These are phyloP conservation scores for Chamaedrilus cognettii DNA, from an alignment of 2,888 invertebrate species.

Conservation along the genomic window DNA sequence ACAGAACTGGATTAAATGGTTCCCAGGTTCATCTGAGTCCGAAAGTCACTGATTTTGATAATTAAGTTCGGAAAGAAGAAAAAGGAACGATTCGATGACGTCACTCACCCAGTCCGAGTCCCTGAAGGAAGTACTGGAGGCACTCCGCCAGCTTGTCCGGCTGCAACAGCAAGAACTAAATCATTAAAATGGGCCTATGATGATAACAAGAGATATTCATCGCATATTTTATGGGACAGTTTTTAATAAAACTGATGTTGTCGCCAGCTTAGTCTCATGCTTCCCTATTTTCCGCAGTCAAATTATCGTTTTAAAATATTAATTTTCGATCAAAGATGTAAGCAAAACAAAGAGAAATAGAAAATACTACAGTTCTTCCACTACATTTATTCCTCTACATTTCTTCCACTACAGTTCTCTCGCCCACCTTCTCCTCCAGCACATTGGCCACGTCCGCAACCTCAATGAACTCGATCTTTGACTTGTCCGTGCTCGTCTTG, in stretches of 20 bases:
- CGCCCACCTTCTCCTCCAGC: constrained; percentile 76
- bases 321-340: neutral
- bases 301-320: no score
- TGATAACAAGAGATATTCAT: no score
- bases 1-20: no score
- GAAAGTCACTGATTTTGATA: no score
- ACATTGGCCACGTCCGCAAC: constrained; percentile 85
- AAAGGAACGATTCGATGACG: no score
- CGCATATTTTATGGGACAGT: no score
- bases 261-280: no score
- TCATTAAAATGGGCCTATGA: no score
- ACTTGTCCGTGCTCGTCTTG: constrained; percentile 66
- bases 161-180: constrained; percentile 65
- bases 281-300: no score
- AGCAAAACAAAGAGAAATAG: neutral
- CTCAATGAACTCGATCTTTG: constrained; percentile 80
- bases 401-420: neutral
- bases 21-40: no score
- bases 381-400: neutral
- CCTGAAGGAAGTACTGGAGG: constrained; percentile 84
- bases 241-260: no score
- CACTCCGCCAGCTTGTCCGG: constrained; percentile 85
- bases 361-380: neutral
- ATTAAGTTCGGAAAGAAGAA: no score
- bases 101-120: constrained; percentile 71